These are phyloP conservation scores for Sylvilagus bachmani DNA, from an alignment of 2,113 vertebrate species.

Conservation along the genomic window DNA sequence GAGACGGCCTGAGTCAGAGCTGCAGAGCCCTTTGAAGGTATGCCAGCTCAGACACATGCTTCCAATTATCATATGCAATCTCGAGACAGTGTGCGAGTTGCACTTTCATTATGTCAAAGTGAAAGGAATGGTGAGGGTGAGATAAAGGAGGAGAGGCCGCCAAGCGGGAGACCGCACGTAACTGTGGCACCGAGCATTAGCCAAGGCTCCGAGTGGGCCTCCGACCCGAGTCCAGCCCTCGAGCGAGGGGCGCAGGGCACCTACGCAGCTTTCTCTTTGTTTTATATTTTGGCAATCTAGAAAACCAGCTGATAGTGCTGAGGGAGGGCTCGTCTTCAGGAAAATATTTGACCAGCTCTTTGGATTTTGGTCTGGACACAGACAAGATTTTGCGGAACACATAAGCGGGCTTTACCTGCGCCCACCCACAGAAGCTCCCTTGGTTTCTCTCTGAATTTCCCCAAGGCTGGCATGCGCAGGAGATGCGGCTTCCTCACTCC, in stretches of 20 bases:
- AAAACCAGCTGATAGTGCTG: not conserved
- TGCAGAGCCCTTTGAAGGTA: constrained; percentile 81
- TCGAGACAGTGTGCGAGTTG: constrained; percentile 77
- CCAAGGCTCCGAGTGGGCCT: not conserved
- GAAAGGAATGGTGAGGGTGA: constrained; percentile 69
- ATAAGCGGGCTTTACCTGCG: not conserved
- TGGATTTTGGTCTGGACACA: not conserved
- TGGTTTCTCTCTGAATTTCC: not conserved
- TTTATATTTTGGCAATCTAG: not conserved
- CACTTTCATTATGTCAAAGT: constrained; percentile 80
- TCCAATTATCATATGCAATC: constrained; percentile 81
- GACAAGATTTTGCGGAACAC: not conserved
- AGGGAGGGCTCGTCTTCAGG: not conserved
- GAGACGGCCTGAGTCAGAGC: constrained; percentile 72
- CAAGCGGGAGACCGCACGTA: not conserved
- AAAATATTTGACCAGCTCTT: constrained; percentile 5
- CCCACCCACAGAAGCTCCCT: not conserved
- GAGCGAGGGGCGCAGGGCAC: not conserved
- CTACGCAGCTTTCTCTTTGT: not conserved
- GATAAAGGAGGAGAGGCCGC: constrained; percentile 62
- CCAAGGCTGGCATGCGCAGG: not conserved
- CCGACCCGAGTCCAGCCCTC: rapidly evolving
- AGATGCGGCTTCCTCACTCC: not conserved
- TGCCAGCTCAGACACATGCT: constrained; percentile 81
- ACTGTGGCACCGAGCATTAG: not conserved